Base-by-base conservation (phyloP, 2,113 vertebrate genomes). In the Menidia beryllina region DNA sequence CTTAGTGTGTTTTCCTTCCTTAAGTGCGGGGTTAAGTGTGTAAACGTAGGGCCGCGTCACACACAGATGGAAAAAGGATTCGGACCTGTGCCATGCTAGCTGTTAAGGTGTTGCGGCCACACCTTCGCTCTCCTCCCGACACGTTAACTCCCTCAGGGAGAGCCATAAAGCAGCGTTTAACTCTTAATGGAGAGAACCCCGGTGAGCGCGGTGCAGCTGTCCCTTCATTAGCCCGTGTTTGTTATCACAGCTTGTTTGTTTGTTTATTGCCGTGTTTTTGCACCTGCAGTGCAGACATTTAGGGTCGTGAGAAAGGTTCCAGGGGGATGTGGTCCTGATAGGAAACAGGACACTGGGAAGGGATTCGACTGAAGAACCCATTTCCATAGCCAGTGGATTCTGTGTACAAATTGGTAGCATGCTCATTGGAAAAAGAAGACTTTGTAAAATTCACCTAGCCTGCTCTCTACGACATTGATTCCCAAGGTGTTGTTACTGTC, bases 231-330 rank as follows among this genome's bases (percentile, higher is more conserved):
- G 76, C 60, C 60, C 0, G 45, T 36, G 69, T 86, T 89, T 88
- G 84, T 82, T 90, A 81, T 82, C 75, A 86, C 86, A 87, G 58
- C 57, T 76, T 85, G 84, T 86, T 86, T 89, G 87, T 87, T 89
- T 89, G 86, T 87, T 84, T 84, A 58, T 69, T 53, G 21, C 55
- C 6, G 68, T 87, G 80, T 88, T 89, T 87, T 89, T 80, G 79
- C 89, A 89, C 88, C 88, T 89, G 88, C 79, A 43, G 70, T 10
- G 24, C 53, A 45, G 89, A 79, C 77, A 20, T 6, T 26, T 0
- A 39, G 75, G 88, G 79, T 80, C 77, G 65, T 87, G 89, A 82
- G 89, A 91, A 89, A 72, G 52, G 67, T 70, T 65, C 51, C 0
- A 38, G 34, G 57, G 72, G 34, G 68, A 53, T 25, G 21, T 2